A percentile compares a stretch with the other conserved stretches of the same genome.
These are phyloP conservation scores for Magallana angulata DNA, from an alignment of 1,140 invertebrate species.

Conservation along the genomic window DNA sequence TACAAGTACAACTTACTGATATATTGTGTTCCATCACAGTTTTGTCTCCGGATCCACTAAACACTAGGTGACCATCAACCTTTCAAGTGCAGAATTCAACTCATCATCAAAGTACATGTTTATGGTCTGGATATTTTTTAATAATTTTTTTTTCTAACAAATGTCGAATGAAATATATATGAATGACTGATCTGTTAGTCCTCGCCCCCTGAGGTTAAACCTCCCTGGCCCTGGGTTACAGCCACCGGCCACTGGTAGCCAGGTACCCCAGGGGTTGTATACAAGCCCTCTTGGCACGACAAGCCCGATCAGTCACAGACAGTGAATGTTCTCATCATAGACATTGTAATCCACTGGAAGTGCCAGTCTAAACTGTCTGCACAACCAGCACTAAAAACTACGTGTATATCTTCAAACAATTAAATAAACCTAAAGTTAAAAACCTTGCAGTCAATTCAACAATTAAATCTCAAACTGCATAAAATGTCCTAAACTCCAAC, in stretches of 20 bases:
- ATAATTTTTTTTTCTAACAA: neutral
- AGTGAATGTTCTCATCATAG: neutral
- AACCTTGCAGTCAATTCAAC: no score
- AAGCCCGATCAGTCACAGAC: conserved; percentile 10
- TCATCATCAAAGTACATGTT: neutral
- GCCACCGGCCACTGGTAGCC: conserved; percentile 36
- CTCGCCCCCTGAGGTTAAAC: conserved; percentile 10
- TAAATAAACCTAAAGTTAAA: no score
- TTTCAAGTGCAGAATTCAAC: conserved; percentile 44
- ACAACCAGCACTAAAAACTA: no score
- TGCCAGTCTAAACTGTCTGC: no score
- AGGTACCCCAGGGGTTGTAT: conserved; percentile 34
- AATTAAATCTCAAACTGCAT: no score
- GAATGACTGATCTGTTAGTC: conserved; percentile 32
- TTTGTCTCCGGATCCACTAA: conserved; percentile 68
- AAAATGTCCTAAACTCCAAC: no score
- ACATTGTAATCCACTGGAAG: no score
- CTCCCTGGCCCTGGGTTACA: conserved; percentile 27
- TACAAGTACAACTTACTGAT: conserved; percentile 57
- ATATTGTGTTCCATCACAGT: conserved; percentile 68
- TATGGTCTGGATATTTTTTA: neutral
- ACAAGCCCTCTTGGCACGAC: conserved; percentile 40
- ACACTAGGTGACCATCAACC: conserved; percentile 60
- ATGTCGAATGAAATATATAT: neutral
- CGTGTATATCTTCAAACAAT: no score